Evolutionary conservation across 92 coral and sea anemone species (phyloP).

Genomic region (Zoanthus sansibaricus): DNA sequence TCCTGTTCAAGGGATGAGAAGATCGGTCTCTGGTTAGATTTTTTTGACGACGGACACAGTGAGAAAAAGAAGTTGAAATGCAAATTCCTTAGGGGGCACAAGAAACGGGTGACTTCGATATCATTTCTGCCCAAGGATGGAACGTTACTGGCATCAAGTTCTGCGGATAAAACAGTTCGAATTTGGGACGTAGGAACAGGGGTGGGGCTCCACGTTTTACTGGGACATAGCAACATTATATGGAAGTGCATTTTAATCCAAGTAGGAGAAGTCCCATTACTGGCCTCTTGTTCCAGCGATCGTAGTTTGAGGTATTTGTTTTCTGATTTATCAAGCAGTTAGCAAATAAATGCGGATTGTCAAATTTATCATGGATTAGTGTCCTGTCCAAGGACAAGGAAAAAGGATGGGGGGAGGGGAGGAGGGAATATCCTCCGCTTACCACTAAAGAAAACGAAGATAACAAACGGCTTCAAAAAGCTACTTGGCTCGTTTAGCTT

Average conservation of each 20-base stretch:
- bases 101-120: conserved; percentile 66
- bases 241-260: conserved; percentile 74
- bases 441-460: too few species aligned
- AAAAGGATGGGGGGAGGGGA: too few species aligned
- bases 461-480: too few species aligned
- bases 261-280: conserved; percentile 32
- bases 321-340: background rate
- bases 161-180: conserved; percentile 74
- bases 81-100: conserved; percentile 63
- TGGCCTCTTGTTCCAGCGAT: conserved; percentile 81
- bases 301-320: conserved; percentile 66
- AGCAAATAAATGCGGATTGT: too few species aligned
- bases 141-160: conserved; percentile 62
- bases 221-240: conserved; percentile 71
- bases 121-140: conserved; percentile 62
- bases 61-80: conserved; percentile 18
- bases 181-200: conserved; percentile 70
- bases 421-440: too few species aligned
- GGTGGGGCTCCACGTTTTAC: conserved; percentile 33
- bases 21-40: conserved; percentile 61
- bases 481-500: too few species aligned
- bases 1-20: conserved; percentile 72
- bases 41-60: background rate
- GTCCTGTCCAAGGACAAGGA: too few species aligned
- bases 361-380: too few species aligned